Conservation (phyloP, 2,888 invertebrate genomes). For the Thecophora atra region DNA sequence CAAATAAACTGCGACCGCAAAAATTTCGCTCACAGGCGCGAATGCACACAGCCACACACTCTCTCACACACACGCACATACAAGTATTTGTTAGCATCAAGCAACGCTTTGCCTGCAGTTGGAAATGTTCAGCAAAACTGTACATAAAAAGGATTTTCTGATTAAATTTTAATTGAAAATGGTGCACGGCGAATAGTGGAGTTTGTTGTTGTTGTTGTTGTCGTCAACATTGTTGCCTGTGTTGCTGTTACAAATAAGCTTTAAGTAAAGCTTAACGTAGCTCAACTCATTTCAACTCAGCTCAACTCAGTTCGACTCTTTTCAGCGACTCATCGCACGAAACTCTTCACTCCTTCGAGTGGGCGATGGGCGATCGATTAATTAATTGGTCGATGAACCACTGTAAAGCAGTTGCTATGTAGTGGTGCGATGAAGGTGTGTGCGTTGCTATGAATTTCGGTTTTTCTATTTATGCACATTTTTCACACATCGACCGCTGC, state of each 20-base stretch:
- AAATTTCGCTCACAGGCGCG: constrained; percentile 2
- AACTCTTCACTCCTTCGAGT: not conserved
- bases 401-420: constrained; percentile 45
- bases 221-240: constrained; percentile 10
- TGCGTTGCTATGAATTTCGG: not conserved
- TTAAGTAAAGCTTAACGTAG: constrained; percentile 55
- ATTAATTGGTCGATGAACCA: constrained; percentile 64
- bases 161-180: constrained; percentile 51
- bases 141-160: constrained; percentile 34
- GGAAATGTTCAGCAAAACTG: constrained; percentile 21
- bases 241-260: constrained; percentile 47
- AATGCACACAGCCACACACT: constrained; percentile 17
- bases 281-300: not conserved
- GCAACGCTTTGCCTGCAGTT: constrained; percentile 21
- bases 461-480: not conserved
- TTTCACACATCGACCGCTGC: not conserved
- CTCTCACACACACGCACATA: not conserved
- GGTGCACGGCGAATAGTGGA: not conserved
- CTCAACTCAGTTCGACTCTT: not conserved
- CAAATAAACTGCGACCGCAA: constrained; percentile 33
- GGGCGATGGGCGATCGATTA: constrained; percentile 46
- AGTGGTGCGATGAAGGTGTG: not conserved
- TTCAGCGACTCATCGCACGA: not conserved
- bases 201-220: constrained; percentile 18
- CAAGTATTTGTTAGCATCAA: constrained; percentile 20